Evolutionary conservation across 2,888 invertebrate genomes (phyloP).

Genomic region (Erebia epiphron): DNA sequence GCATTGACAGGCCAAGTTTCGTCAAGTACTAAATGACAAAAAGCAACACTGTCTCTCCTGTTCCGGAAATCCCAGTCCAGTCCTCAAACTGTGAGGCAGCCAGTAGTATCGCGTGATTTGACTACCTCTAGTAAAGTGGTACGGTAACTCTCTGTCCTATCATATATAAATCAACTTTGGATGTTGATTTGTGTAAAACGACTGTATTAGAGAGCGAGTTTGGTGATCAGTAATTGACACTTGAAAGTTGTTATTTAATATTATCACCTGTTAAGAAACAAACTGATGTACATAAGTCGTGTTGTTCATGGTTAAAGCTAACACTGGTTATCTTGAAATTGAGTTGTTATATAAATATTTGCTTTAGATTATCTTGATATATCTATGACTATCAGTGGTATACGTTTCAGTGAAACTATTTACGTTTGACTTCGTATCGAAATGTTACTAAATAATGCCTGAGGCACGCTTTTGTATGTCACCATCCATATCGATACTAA

Average conservation of each 20-base stretch:
- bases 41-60: no score
- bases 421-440: no score
- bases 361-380: neutral
- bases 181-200: slow-evolving; percentile 17
- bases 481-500: no score
- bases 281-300: neutral
- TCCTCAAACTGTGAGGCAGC: no score
- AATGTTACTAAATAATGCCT: no score
- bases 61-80: no score
- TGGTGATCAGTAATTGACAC: slow-evolving; percentile 14
- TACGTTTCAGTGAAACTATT: no score
- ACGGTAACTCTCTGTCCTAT: neutral
- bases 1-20: no score
- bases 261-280: slow-evolving; percentile 8
- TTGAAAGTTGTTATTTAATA: slow-evolving; percentile 16
- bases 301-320: neutral
- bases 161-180: slow-evolving; percentile 24
- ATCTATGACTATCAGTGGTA: no score
- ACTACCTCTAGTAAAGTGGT: neutral
- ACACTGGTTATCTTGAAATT: neutral
- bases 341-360: neutral
- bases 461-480: no score
- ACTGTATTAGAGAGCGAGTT: slow-evolving; percentile 14
- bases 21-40: no score
- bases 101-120: no score